These are phyloP conservation scores for Micropoecilia bifurca DNA, from an alignment of 2,797 vertebrate species.

Conservation along the genomic window DNA sequence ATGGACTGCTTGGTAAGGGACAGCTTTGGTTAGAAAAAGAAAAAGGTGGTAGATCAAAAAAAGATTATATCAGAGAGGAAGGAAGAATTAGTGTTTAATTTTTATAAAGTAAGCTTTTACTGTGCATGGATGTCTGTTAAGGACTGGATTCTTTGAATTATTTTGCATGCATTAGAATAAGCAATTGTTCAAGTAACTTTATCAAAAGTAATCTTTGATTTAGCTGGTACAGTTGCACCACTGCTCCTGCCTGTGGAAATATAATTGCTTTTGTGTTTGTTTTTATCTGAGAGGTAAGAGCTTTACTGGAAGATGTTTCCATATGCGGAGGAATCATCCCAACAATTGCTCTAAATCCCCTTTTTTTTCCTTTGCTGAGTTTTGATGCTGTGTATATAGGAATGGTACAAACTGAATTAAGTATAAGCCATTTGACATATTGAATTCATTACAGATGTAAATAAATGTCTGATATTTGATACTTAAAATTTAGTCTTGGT, in stretches of 20 bases:
- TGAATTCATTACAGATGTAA: neutral
- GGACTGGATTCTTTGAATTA: neutral
- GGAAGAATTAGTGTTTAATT: slow-evolving; percentile 15
- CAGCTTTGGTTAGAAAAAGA: neutral
- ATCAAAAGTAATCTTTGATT: neutral
- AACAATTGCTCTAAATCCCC: neutral
- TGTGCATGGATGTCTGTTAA: neutral
- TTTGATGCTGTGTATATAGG: neutral
- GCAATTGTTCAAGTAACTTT: neutral
- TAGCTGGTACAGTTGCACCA: neutral
- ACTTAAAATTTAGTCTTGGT: neutral
- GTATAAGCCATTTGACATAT: neutral
- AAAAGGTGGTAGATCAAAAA: neutral
- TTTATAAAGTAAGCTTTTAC: neutral
- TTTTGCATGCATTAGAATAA: neutral
- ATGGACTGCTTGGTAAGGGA: slow-evolving; percentile 19
- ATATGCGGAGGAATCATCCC: slow-evolving; percentile 19
- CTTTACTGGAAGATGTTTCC: slow-evolving; percentile 24
- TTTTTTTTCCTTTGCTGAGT: slow-evolving; percentile 15
- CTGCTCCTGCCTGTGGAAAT: neutral
- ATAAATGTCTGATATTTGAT: neutral
- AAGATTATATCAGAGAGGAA: neutral
- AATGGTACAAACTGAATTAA: neutral
- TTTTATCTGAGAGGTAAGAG: slow-evolving; percentile 12
- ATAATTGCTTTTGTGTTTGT: neutral